phyloP scores from a whole-genome alignment of 2,797 vertebrate genomes.

The Helicolenus hilgendorfi region DNA sequence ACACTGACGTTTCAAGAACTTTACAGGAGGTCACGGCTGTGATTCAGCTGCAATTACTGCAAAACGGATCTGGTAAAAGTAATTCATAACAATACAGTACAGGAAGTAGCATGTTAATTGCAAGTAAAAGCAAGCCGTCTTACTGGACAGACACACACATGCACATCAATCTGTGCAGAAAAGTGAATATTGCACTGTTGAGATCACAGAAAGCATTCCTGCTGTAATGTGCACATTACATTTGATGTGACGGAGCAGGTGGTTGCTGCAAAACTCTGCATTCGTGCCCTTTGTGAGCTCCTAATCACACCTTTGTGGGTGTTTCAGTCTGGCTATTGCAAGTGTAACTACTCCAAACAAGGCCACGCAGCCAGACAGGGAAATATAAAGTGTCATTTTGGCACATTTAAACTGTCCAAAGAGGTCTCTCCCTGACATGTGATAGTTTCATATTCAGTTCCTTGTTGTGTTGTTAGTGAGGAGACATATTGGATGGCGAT shows the following conservation, averaged over 20 bases:
- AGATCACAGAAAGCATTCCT: neutral
- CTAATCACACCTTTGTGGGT: slow-evolving; percentile 10
- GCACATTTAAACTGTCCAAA: slow-evolving; percentile 1
- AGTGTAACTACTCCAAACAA: neutral
- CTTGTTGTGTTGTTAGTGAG: neutral
- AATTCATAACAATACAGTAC: slow-evolving; percentile 13
- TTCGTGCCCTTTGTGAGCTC: neutral
- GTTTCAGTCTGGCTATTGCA: slow-evolving; percentile 8
- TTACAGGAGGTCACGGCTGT: slow-evolving; percentile 57
- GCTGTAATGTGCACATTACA: neutral
- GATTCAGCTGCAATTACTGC: slow-evolving; percentile 61
- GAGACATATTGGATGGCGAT: neutral
- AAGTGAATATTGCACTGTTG: neutral
- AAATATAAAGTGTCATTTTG: slow-evolving; percentile 35
- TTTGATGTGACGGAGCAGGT: slow-evolving; percentile 11
- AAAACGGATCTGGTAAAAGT: slow-evolving; percentile 47
- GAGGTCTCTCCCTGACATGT: neutral
- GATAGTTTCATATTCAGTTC: neutral
- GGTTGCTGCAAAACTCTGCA: neutral
- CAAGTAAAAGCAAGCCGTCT: slow-evolving; percentile 14
- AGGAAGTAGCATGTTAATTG: slow-evolving; percentile 56
- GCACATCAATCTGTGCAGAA: neutral
- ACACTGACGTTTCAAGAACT: slow-evolving; percentile 53
- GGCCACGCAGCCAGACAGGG: neutral
- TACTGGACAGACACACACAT: neutral